A percentile compares a stretch with the other conserved stretches of the same genome.
Conservation (phyloP, 2,113 vertebrate species). For the Pardalotus punctatus region DNA sequence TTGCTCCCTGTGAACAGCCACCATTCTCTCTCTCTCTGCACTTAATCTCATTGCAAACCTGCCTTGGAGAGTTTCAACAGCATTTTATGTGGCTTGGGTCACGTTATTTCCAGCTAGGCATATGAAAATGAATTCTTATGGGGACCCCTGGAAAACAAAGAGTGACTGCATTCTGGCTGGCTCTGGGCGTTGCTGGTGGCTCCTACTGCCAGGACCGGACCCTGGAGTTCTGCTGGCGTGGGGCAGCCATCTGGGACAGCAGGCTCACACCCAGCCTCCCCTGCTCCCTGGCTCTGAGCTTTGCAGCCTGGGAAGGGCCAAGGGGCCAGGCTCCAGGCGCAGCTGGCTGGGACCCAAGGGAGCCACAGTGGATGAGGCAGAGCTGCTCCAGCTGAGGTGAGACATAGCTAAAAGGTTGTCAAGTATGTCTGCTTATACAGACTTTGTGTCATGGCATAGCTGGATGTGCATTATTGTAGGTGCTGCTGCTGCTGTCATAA, state of each 20-base stretch:
- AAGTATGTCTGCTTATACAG: not conserved
- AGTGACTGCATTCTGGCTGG: not conserved
- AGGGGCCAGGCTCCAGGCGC: fast-evolving
- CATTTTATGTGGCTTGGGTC: not conserved
- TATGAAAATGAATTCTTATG: not conserved
- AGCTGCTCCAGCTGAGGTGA: not conserved
- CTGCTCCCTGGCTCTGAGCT: not conserved
- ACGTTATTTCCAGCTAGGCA: not conserved
- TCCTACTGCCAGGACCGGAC: not conserved
- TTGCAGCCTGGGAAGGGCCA: not conserved
- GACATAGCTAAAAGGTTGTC: not conserved
- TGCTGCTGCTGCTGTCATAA: not conserved
- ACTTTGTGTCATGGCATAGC: fast-evolving
- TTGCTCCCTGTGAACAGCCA: not conserved
- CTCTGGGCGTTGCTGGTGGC: not conserved
- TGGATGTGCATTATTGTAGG: fast-evolving
- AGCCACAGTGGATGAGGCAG: fast-evolving
- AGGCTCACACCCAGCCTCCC: fast-evolving
- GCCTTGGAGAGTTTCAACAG: not conserved
- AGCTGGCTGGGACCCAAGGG: not conserved
- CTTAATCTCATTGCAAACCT: not conserved
- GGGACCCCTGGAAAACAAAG: not conserved
- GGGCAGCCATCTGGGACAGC: fast-evolving
- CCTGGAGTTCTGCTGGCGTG: not conserved
- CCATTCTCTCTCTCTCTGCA: not conserved